Evolutionary conservation across 2,888 invertebrate genomes (phyloP), one percentile per base, ranked within the genome.

Genomic region (Ophion costatus): DNA sequence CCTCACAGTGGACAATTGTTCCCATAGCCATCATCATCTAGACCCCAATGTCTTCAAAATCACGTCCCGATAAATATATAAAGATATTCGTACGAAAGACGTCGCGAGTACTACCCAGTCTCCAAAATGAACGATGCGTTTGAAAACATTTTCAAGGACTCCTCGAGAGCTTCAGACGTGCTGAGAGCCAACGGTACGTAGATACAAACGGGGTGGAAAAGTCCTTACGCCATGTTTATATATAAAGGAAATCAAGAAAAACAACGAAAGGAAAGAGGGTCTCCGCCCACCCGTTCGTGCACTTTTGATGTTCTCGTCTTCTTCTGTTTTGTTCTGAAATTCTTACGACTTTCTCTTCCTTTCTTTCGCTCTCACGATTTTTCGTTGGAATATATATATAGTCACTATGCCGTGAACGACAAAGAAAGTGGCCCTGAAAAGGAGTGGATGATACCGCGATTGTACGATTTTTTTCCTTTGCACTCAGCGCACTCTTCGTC

Each of bases 271-370:
- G 66, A 63, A 78, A 71, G 70, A 82, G 70, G 69, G 38, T 59
- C 75, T 83, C 79, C 73, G 86, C 85, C 78, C 66, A 82, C 80
- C 71, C 84, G 70, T 24, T 67, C 85, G 83, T 83, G 78, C 69
- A 86, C 76, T 88, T 71, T 82, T 84, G 80, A 77, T 82, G 73
- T 84, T 79, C 67, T 80, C 74, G 67, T 71, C 70, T 79, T n/a
- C 61, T 77, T 82, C 80, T 80, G 89, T 88, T 91, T 92, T 91
- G 91, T 92, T 91, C 90, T 91, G 89, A 90, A 90, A 91, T 91
- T 92, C 90, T 89, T 88, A 87, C 89, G 90, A 92, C 90, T 90
- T 89, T 88, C 17, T 51, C 5, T 17, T 3, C 51, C 17, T 89
- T 88, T 85, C 80, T 56, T 70, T 29, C 63, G 42, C 33, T 74